Evolutionary conservation across 2,888 invertebrate genomes (phyloP).

Genomic region (Tipula confusa): DNA sequence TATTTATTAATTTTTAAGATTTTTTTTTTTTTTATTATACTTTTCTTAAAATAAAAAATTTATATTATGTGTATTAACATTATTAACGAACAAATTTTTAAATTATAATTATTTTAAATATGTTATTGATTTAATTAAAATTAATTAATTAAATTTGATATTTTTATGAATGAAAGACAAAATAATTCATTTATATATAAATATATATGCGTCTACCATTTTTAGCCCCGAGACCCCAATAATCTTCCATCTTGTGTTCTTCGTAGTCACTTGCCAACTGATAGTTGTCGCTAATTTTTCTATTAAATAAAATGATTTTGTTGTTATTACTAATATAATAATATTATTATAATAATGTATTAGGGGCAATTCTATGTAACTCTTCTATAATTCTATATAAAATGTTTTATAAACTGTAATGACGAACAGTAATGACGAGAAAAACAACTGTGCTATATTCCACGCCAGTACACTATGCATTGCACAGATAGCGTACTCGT

Average conservation of each 20-base stretch:
- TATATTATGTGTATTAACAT: neutral
- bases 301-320: slow-evolving; percentile 16
- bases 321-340: neutral
- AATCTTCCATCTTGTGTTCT: slow-evolving; percentile 41
- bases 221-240: slow-evolving; percentile 50
- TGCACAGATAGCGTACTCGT: no score
- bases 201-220: slow-evolving; percentile 42
- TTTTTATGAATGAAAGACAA: neutral
- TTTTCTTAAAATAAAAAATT: slow-evolving; percentile 29
- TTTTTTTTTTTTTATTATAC: slow-evolving; percentile 30
- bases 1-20: slow-evolving; percentile 26
- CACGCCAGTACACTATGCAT: no score
- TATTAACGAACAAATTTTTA: slow-evolving; percentile 9
- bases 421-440: neutral
- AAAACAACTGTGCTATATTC: neutral
- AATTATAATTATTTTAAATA: neutral
- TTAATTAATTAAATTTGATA: slow-evolving; percentile 29
- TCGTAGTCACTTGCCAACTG: slow-evolving; percentile 29
- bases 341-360: neutral
- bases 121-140: neutral
- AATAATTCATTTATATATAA: slow-evolving; percentile 32
- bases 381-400: neutral
- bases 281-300: slow-evolving; percentile 28
- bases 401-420: neutral
- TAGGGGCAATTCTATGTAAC: neutral